Percentiles rank a stretch among this genome's conserved stretches.
Conservation (phyloP, 1,140 invertebrate species). For the Oryzaephilus surinamensis region DNA sequence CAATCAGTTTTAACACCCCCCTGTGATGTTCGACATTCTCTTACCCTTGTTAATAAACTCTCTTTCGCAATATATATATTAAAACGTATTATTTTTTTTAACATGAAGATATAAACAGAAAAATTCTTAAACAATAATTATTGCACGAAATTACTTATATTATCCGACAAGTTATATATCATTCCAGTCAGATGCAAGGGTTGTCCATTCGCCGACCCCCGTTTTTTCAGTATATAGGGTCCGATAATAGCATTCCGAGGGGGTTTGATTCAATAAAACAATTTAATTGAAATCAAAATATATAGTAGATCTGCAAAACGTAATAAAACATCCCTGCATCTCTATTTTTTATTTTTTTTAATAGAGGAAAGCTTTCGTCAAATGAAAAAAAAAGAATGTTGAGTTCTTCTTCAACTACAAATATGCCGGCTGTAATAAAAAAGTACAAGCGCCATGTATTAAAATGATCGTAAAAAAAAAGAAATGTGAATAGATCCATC, state of each 20-base stretch:
- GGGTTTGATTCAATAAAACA: conserved; percentile 19
- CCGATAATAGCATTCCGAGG: conserved; percentile 24
- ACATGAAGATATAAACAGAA: no score
- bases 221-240: not conserved
- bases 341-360: no score
- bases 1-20: no score
- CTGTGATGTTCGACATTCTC: no score
- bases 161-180: conserved; percentile 30
- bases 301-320: conserved; percentile 8
- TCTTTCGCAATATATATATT: no score
- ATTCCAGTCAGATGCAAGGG: conserved; percentile 30
- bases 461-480: not conserved
- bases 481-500: not conserved
- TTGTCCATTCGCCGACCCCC: conserved; percentile 32
- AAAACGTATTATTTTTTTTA: no score
- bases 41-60: no score
- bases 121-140: no score
- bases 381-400: not conserved
- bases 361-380: no score
- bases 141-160: no score
- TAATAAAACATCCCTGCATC: conserved; percentile 3
- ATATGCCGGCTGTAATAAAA: not conserved
- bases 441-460: no score
- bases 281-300: conserved; percentile 27
- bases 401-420: not conserved